Evolutionary conservation across 1,140 invertebrate species (phyloP).

Genomic region (Uloborus diversus): DNA sequence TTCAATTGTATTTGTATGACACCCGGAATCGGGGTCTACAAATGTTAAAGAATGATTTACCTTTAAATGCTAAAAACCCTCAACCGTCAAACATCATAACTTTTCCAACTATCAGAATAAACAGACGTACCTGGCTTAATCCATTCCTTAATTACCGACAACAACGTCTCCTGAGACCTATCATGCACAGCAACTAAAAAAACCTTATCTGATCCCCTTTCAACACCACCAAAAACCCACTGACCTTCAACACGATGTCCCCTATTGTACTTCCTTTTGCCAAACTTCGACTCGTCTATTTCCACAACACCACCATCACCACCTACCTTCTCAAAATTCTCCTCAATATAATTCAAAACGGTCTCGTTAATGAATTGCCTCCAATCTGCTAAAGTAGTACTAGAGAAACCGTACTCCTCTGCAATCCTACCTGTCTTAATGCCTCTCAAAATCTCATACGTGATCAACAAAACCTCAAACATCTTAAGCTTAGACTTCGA

Average conservation of each 20-base stretch:
- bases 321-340: slow-evolving; percentile 31
- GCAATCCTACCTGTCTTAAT: slow-evolving; percentile 5
- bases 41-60: too few species aligned
- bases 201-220: slow-evolving; percentile 1
- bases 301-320: slow-evolving; percentile 48
- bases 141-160: too few species aligned
- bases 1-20: too few species aligned
- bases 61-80: too few species aligned
- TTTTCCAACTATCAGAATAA: too few species aligned
- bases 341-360: too few species aligned
- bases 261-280: slow-evolving; percentile 45
- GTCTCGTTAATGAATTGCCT: slow-evolving; percentile 5
- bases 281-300: slow-evolving; percentile 55
- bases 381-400: slow-evolving; percentile 4
- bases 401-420: slow-evolving; percentile 2
- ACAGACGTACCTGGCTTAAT: too few species aligned
- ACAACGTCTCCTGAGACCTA: too few species aligned
- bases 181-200: slow-evolving; percentile 20
- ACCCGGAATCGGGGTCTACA: too few species aligned
- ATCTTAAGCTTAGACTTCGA: slow-evolving; percentile 4
- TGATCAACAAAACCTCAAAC: not conserved
- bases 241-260: slow-evolving; percentile 25
- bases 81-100: too few species aligned
- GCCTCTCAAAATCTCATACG: slow-evolving; percentile 7
- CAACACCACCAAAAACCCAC: slow-evolving; percentile 53